These are phyloP conservation scores for Diglossa cyanea DNA, from an alignment of 2,797 vertebrate genomes.

Conservation along the genomic window DNA sequence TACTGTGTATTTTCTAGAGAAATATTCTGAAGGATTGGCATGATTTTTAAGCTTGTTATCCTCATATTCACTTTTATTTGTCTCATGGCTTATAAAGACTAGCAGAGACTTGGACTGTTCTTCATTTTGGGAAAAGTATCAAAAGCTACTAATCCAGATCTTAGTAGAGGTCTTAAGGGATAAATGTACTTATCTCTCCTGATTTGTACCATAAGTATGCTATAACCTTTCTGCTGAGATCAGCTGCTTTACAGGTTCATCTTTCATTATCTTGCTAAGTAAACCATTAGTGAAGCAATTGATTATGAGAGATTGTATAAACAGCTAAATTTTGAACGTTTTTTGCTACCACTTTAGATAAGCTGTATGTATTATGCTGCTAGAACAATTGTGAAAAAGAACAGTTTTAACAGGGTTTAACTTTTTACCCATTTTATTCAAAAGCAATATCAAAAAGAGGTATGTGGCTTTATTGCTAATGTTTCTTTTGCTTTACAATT, in stretches of 20 bases:
- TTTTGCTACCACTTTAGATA: neutral
- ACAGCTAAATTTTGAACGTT: neutral
- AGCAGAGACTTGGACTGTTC: neutral
- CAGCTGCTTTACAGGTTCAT: neutral
- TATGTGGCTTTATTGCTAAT: neutral
- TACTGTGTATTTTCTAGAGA: neutral
- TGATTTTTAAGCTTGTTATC: neutral
- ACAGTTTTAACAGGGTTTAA: neutral
- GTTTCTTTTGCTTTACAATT: neutral
- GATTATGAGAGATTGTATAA: neutral
- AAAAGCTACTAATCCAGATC: constrained; percentile 16
- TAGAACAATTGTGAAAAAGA: neutral
- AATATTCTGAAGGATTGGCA: neutral
- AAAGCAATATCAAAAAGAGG: neutral
- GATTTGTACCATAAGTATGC: neutral
- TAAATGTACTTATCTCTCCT: neutral
- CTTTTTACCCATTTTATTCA: neutral
- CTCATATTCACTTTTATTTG: neutral
- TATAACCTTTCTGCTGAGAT: constrained; percentile 4
- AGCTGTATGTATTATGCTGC: neutral
- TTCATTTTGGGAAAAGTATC: neutral
- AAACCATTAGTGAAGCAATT: neutral
- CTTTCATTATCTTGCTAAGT: neutral
- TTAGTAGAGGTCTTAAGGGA: constrained; percentile 13
- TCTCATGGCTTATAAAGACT: neutral